Evolutionary conservation across 2,888 invertebrate genomes (phyloP).

Genomic region (Orchesellides sinensis): DNA sequence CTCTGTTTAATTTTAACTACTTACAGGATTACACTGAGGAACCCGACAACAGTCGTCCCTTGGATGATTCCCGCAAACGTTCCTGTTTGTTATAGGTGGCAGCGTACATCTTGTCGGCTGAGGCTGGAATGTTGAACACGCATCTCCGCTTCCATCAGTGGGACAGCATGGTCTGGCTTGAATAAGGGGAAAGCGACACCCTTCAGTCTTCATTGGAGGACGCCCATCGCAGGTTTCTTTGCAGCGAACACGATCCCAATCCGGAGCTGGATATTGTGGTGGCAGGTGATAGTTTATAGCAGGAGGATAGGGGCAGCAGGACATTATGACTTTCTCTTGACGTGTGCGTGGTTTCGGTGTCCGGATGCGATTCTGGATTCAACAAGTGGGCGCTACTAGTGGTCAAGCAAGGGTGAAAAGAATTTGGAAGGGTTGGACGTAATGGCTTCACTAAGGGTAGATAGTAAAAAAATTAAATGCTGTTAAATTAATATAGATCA

Average conservation of each 20-base stretch:
- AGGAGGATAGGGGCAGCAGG: too few relatives aligned
- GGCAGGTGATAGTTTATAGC: too few relatives aligned
- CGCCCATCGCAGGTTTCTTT: conserved; percentile 9
- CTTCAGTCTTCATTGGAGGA: background rate
- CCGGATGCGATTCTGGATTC: too few relatives aligned
- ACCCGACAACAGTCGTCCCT: conserved; percentile 23
- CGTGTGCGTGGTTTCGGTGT: too few relatives aligned
- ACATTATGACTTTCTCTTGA: too few relatives aligned
- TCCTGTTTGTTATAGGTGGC: background rate
- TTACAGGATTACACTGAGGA: conserved; percentile 6
- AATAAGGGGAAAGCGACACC: background rate
- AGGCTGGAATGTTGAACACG: background rate
- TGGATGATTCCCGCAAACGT: conserved; percentile 7
- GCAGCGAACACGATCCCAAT: background rate
- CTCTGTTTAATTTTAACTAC: too few relatives aligned
- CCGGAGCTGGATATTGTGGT: background rate
- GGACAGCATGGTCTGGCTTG: background rate
- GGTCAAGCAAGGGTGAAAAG: too few relatives aligned
- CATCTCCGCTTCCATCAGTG: background rate
- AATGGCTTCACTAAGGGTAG: too few relatives aligned
- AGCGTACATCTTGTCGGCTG: background rate
- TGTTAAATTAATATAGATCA: too few relatives aligned
- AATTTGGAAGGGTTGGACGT: too few relatives aligned
- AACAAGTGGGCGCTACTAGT: too few relatives aligned
- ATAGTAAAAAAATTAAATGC: too few relatives aligned